Evolutionary conservation across 2,797 vertebrate species (phyloP), one percentile per base, ranked within the genome.

Genomic region (Sebastes goodei): DNA sequence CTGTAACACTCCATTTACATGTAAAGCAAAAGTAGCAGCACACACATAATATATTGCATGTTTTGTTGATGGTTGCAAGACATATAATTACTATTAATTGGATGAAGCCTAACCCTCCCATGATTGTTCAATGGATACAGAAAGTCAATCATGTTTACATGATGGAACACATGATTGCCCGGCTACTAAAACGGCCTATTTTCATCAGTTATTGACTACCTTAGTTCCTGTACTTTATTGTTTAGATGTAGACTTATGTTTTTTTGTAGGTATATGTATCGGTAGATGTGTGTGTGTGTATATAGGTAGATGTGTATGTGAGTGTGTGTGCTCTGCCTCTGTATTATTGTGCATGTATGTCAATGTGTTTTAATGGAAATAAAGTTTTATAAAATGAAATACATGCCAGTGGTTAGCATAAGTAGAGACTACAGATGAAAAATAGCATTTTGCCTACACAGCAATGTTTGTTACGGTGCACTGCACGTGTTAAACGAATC

Each of bases 211-310:
- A 23, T 55, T 23, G n/a, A 55, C 0, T 23, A 55, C 10, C 10
- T 23, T 55, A 0, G 20, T 53, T 53, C 7, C 9, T 53, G n/a
- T 53, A 53, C 20, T 21, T 52, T 52, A 52, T 49, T 8, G 6
- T 49, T 49, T 49, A 49, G 46, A 46, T 46, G 0, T 0, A 38
- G 0, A 0, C 3, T 17, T 46, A 17, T 46, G 0, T 0, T 46
- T 46, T 49, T 49, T 49, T 49, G 15, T 49, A 49, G 46, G 17
- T 49, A 20, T 20, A 49, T 49, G 46, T 17, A 49, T 49, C 15
- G 3, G 46, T 49, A 20, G 17, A 20, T 49, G 15, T 49, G 42
- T 49, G 42, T 49, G 38, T 42, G 3, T 42, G 12, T 38, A 5
- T 42, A 46, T 17, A 46, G 15, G 42, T 49, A 20, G 7, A 49